A percentile compares a stretch with the other conserved stretches of the same genome.
phyloP scores from a whole-genome alignment of 1,140 invertebrate species.

The Adoxophyes honmai region DNA sequence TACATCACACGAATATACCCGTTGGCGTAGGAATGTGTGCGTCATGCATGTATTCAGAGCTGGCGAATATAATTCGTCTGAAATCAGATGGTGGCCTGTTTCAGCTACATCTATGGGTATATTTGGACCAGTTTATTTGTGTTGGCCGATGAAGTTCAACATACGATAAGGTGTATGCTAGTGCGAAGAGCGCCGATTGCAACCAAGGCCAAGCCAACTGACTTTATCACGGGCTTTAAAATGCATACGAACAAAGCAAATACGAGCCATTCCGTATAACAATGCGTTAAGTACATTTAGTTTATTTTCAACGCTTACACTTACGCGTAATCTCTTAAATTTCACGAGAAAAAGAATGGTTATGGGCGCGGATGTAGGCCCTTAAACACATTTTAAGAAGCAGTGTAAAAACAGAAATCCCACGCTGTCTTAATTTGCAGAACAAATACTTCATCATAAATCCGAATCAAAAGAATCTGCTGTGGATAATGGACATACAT shows the following conservation, averaged over 20 bases:
- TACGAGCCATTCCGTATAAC: conserved; percentile 2
- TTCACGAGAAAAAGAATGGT: too few species aligned
- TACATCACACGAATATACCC: conserved; percentile 45
- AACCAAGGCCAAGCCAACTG: conserved; percentile 60
- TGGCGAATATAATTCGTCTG: conserved; percentile 46
- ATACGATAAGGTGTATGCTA: conserved; percentile 71
- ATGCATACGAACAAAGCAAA: conserved; percentile 18
- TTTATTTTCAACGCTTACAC: neutral
- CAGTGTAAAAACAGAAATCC: too few species aligned
- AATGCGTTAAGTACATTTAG: neutral
- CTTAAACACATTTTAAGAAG: too few species aligned
- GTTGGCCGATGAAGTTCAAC: conserved; percentile 50
- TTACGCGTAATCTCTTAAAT: too few species aligned
- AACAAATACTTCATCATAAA: too few species aligned
- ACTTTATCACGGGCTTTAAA: conserved; percentile 28
- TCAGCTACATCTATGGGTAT: conserved; percentile 6
- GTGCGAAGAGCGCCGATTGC: conserved; percentile 42
- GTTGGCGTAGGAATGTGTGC: conserved; percentile 55
- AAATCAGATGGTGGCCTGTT: conserved; percentile 37
- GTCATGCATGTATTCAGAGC: conserved; percentile 61
- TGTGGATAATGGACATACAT: neutral
- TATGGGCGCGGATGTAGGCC: too few species aligned
- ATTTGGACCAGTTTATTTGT: conserved; percentile 36
- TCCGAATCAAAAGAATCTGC: too few species aligned
- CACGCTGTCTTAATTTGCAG: too few species aligned